Conservation (phyloP, 2,888 invertebrate genomes). For the Lithophane socia region DNA sequence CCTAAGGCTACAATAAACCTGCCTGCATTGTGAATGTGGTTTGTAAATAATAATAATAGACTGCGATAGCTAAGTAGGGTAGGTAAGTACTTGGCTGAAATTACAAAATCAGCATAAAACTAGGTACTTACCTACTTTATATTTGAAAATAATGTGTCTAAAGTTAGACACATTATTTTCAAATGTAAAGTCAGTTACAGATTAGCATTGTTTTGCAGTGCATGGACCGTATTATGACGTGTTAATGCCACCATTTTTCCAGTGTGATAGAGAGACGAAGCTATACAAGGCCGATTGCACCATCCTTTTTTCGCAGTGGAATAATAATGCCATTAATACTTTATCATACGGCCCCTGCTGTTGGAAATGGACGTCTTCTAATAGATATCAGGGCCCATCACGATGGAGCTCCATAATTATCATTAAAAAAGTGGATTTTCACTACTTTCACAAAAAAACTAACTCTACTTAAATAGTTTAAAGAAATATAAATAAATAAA, state of each 20-base stretch:
- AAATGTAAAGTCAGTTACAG: background rate
- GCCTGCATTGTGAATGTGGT: slow-evolving; percentile 24
- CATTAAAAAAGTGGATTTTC: background rate
- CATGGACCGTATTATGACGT: too few species aligned
- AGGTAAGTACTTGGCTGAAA: background rate
- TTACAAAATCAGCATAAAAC: background rate
- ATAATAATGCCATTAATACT: too few species aligned
- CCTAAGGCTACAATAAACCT: background rate
- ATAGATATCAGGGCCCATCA: background rate
- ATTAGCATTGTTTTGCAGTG: background rate
- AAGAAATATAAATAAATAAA: slow-evolving; percentile 37
- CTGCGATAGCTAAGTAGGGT: background rate
- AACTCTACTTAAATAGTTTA: background rate
- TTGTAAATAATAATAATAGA: slow-evolving; percentile 22
- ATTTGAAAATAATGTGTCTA: too few species aligned
- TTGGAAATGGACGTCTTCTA: background rate
- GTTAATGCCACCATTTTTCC: too few species aligned
- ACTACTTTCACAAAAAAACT: background rate
- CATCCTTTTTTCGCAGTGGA: too few species aligned
- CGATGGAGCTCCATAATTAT: background rate
- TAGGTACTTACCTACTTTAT: background rate
- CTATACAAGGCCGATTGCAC: too few species aligned
- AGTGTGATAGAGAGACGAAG: too few species aligned
- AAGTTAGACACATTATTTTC: background rate
- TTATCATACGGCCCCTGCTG: too few species aligned